Evolutionary conservation across 2,113 vertebrate species (phyloP).

Genomic region (Dunckerocampus dactyliophorus): DNA sequence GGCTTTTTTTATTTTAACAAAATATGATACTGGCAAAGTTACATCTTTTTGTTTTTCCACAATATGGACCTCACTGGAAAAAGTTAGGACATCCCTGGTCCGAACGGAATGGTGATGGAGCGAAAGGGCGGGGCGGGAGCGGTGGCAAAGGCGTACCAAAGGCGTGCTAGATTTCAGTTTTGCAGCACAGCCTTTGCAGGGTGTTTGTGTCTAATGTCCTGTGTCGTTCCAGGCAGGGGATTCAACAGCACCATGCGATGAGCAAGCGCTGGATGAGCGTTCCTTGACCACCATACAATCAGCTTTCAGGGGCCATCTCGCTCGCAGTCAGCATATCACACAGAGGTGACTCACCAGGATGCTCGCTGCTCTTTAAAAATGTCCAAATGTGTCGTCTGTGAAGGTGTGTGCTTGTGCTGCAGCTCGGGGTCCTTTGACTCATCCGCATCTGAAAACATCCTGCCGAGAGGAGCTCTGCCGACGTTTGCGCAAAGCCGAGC

Average conservation of each 20-base stretch:
- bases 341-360: constrained; percentile 67
- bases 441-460: constrained; percentile 20
- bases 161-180: too few species aligned
- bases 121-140: too few species aligned
- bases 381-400: not conserved
- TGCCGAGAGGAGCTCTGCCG: constrained; percentile 11
- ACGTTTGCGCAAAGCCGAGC: constrained; percentile 1
- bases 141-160: too few species aligned
- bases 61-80: too few species aligned
- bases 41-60: too few species aligned
- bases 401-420: constrained; percentile 11
- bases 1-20: too few species aligned
- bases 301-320: constrained; percentile 79
- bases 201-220: too few species aligned
- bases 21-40: too few species aligned
- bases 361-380: not conserved
- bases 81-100: too few species aligned
- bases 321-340: constrained; percentile 52
- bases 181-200: too few species aligned
- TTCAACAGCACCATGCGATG: not conserved
- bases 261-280: constrained; percentile 47
- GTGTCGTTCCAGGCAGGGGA: constrained; percentile 45
- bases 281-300: constrained; percentile 77
- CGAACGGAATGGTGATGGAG: too few species aligned
- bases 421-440: constrained; percentile 33